Base-by-base conservation (phyloP, 2,797 vertebrate genomes). In the Emydoidea blandingii region DNA sequence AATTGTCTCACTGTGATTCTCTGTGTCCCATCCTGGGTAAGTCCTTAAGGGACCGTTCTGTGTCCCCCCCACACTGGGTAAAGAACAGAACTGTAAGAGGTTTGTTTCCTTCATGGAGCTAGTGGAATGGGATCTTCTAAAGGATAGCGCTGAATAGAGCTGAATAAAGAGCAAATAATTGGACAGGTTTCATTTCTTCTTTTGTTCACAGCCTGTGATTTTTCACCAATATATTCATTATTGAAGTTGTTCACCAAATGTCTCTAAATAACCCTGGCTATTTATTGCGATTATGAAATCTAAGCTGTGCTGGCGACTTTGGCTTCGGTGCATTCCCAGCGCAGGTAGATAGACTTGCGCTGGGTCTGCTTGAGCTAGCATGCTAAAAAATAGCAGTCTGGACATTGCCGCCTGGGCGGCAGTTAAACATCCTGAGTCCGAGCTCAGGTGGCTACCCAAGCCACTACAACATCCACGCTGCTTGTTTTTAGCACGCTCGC, bases 181-280 rank as follows among this genome's bases (percentile, higher is more conserved):
- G 94, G 96, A 95, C 95, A 97, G 87, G 85, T 94, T 97, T 93
- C 94, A 96, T 97, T 78, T 97, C 97, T 96, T 92, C 95, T 72
- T 41, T 72, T 91, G 85, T 92, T 97, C 47, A 56, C 91, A 96
- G 85, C 85, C 94, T 83, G 94, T 95, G 86, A 95, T 97, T 97
- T 96, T 96, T 97, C 95, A 96, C 96, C 91, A 93, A 97, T 95
- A 96, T 96, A 96, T 93, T 94, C 95, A 96, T 97, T 96, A 95
- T 97, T 95, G 96, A 94, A 94, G 97, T 97, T 95, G 97, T 96
- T 97, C 89, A 92, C 83, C 95, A 83, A 97, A 96, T 94, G 94
- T 96, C 88, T 95, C 96, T 89, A 93, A 97, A 96, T 96, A 97
- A 97, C 88, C 97, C 93, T 89, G 87, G 91, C 72, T 96, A 95